Base-by-base conservation (phyloP, 2,888 invertebrate genomes). In the Scaptomyza parva region DNA sequence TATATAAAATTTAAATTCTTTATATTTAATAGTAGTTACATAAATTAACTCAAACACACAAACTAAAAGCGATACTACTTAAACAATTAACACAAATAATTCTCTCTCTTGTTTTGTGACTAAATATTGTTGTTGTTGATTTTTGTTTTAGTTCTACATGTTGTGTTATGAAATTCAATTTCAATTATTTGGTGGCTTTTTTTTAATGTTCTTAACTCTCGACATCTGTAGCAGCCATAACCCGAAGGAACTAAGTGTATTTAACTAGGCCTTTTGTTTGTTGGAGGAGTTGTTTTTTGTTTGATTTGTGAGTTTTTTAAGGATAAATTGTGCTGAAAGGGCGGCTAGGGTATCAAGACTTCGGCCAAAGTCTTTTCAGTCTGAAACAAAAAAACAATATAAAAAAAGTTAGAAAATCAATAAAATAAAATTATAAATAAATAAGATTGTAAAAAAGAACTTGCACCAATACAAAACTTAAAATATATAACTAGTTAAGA, bases 301-400 rank as follows among this genome's bases (percentile, higher is more conserved):
- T 37, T 37, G 17, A 1, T 17, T 37, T 37, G 17, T 43, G 48
- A 39, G 51, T 58, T 53, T 30, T 28, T 11, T 2, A 9, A 4
- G 33, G 20, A 26, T 35, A 17, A 18, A 40, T 60, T 65, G 61
- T 69, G 77, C 69, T 76, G 68, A 61, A 72, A 64, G 63, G 22
- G 60, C 76, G 71, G 86, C 86, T 87, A 90, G 76, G 84, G 87
- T 81, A 89, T 90, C 91, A 96, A 94, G 58, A 96, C 92, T 91
- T 95, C 95, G 70, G 93, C 94, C 82, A 96, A 92, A 59, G 96
- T 95, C 90, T 95, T 95, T 92, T 96, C 96, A 72, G 96, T 96
- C 96, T 96, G 92, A 59, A 63, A 68, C 26, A 35, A 52, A 61
- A 52, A 61, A 55, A 20, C 1, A 3, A 61, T 44, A 50, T 33